A percentile compares a stretch with the other conserved stretches of the same genome.
These are phyloP conservation scores for Austrofundulus limnaeus DNA, from an alignment of 2,113 vertebrate species.

Conservation along the genomic window DNA sequence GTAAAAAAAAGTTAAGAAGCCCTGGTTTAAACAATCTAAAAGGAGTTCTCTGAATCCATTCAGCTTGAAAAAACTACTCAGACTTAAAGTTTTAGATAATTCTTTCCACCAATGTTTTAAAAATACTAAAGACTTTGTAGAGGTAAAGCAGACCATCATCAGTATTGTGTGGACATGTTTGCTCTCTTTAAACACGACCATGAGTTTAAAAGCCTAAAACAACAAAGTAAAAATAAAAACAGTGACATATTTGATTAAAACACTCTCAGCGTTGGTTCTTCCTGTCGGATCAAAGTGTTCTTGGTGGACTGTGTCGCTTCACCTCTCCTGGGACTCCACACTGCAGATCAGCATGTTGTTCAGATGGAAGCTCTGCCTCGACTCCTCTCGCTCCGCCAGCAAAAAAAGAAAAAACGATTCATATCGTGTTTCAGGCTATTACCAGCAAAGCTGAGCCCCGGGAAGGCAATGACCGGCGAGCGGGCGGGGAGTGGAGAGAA, in stretches of 20 bases:
- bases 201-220: conserved; percentile 1
- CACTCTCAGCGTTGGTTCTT: conserved; percentile 4
- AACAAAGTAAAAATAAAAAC: conserved; percentile 1
- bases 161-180: neutral
- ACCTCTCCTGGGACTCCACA: neutral
- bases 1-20: too few species aligned
- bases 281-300: neutral
- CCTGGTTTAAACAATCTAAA: too few species aligned
- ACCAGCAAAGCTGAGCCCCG: conserved; percentile 61
- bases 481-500: conserved; percentile 37
- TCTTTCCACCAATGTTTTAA: too few species aligned
- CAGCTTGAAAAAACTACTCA: too few species aligned
- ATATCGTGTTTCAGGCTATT: conserved; percentile 78
- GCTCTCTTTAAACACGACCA: neutral
- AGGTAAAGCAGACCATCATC: neutral
- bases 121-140: too few species aligned
- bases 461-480: conserved; percentile 58
- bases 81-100: too few species aligned
- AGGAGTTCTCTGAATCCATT: too few species aligned
- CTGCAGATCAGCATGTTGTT: conserved; percentile 37
- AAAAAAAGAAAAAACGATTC: conserved; percentile 45
- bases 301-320: neutral
- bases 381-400: conserved; percentile 43
- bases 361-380: conserved; percentile 39
- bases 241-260: neutral